Conservation (phyloP, 2,888 invertebrate species). For the Eilema depressum region DNA sequence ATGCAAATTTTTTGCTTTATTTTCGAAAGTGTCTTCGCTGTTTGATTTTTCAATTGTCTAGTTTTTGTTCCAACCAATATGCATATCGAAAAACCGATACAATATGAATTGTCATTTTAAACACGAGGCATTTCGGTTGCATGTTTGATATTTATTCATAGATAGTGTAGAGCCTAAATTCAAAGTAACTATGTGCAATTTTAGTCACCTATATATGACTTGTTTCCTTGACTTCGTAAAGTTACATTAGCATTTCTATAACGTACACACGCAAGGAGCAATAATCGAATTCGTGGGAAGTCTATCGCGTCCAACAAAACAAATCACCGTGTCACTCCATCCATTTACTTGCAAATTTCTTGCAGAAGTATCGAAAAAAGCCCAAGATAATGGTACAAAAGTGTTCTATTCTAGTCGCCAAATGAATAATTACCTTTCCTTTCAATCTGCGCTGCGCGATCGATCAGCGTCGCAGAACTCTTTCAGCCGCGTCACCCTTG, state of each 20-base stretch:
- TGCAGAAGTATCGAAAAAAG: slow-evolving; percentile 82
- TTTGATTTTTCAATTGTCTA: slow-evolving; percentile 59
- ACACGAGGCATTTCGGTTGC: slow-evolving; percentile 41
- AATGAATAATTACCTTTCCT: slow-evolving; percentile 87
- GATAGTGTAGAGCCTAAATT: slow-evolving; percentile 34
- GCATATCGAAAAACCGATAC: slow-evolving; percentile 31
- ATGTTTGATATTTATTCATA: slow-evolving; percentile 47
- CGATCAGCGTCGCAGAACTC: slow-evolving; percentile 86
- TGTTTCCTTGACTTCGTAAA: slow-evolving; percentile 41
- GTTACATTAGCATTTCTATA: slow-evolving; percentile 56
- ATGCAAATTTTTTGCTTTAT: slow-evolving; percentile 78
- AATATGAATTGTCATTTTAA: slow-evolving; percentile 2
- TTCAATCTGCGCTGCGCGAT: slow-evolving; percentile 84
- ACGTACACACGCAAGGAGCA: slow-evolving; percentile 55
- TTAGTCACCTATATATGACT: slow-evolving; percentile 48
- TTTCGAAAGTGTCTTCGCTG: slow-evolving; percentile 50
- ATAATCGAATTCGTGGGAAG: slow-evolving; percentile 77
- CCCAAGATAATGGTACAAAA: slow-evolving; percentile 85
- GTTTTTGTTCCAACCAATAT: slow-evolving; percentile 53
- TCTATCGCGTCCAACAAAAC: slow-evolving; percentile 75
- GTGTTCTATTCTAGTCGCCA: slow-evolving; percentile 87
- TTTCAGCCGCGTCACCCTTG: slow-evolving; percentile 85
- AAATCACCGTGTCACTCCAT: slow-evolving; percentile 83
- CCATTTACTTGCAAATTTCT: slow-evolving; percentile 87
- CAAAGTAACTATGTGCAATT: slow-evolving; percentile 46